Evolutionary conservation across 2,113 vertebrate species (phyloP), one percentile per base, ranked within the genome.

Genomic region (Malurus cyaneus): DNA sequence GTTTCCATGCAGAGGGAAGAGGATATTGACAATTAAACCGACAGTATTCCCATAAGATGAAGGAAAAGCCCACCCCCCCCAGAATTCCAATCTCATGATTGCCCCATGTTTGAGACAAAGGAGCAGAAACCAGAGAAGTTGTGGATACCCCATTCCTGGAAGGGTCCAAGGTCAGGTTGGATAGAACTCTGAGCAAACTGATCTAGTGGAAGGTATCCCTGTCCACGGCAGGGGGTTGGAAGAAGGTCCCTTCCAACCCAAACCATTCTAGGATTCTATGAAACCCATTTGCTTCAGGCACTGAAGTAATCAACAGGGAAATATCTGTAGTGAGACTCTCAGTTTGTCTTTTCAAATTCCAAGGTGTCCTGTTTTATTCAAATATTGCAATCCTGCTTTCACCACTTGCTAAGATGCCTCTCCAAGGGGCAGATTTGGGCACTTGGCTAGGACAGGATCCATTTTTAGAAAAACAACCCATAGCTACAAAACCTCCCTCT

Each of bases 51-150:
- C 24, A 18, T 5, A 21, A 17, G 14, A 14, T 12, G 6, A 5
- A 14, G 24, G 19, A 41, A 32, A 18, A 3, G 0, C 5, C 17
- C 32, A 78, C 39, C 5, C 8, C 8, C 8, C 46, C 54, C 39
- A 69, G 18, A 86, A 53, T 61, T n/a, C 32, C 18, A 60, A 20
- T 57, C 8, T 46, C 46, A 36, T 32, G 6, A 20, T 2, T 49
- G 15, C 6, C 10, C n/a, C 21, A 3, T 18, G 2, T 23, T 18
- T 80, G 34, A 32, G 20, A 69, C 6, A 89, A 80, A 79, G 23
- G 17, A 73, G 53, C 67, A 24, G 3, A 72, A 96, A 80, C 2
- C 6, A 54, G n/a, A 41, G 29, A 41, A 31, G 14, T 0, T 61
- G n/a, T 18, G 14, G 39, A 4, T 54, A 25, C 4, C 4, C 5